A percentile compares a stretch with the other conserved stretches of the same genome.
phyloP scores from a whole-genome alignment of 1,140 invertebrate genomes.

The Anoplolepis gracilipes region DNA sequence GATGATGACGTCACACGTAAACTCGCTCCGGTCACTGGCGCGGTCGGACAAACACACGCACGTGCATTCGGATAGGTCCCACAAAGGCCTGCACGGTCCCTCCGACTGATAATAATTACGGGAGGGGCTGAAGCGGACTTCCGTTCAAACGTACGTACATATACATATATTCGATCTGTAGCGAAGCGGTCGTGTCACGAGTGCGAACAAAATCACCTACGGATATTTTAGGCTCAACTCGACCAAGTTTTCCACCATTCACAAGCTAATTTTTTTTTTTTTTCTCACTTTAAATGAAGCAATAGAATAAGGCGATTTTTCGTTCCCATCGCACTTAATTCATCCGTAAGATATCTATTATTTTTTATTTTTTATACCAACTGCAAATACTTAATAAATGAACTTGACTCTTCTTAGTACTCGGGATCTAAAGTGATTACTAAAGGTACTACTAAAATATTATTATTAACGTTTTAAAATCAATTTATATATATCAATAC shows the following conservation, averaged over 20 bases:
- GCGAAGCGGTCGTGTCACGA: constrained; percentile 8
- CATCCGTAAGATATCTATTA: too few species aligned
- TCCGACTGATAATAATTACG: constrained; percentile 80
- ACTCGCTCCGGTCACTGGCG: constrained; percentile 43
- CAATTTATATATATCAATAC: too few species aligned
- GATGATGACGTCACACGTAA: constrained; percentile 65
- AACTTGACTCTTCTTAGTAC: background rate
- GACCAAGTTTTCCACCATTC: too few species aligned
- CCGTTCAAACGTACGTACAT: constrained; percentile 68
- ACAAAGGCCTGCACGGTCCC: constrained; percentile 65
- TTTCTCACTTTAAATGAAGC: too few species aligned
- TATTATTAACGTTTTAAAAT: too few species aligned
- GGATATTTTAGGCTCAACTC: constrained; percentile 40
- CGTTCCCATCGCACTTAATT: too few species aligned
- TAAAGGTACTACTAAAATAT: background rate
- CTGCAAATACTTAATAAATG: background rate
- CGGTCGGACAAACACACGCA: constrained; percentile 14
- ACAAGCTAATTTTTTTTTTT: too few species aligned
- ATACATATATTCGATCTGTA: constrained; percentile 62
- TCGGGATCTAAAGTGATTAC: background rate
- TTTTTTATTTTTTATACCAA: too few species aligned
- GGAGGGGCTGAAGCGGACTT: constrained; percentile 82
- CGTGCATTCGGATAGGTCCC: constrained; percentile 48
- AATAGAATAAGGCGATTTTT: too few species aligned
- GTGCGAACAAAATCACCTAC: constrained; percentile 42